Conservation (phyloP, 2,113 vertebrate genomes). For the Strigops habroptila region DNA sequence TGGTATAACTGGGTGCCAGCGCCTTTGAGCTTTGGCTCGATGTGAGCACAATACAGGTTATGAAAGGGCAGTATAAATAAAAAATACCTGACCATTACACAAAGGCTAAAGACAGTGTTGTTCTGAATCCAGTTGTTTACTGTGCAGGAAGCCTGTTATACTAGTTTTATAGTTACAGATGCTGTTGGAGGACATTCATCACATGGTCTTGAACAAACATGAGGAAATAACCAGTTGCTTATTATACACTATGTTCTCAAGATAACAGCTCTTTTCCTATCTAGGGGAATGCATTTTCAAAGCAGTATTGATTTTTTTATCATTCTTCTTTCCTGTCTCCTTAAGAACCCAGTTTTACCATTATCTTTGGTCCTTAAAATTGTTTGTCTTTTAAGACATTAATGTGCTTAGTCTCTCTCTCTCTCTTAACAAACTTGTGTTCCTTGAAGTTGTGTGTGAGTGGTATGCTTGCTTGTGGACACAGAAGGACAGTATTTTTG, state of each 20-base stretch:
- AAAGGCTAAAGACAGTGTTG: not conserved
- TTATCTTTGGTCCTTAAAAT: not conserved
- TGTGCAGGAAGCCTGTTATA: not conserved
- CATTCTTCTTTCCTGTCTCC: not conserved
- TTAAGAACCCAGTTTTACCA: not conserved
- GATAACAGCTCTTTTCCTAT: not conserved
- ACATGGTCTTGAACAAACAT: slow-evolving; percentile 13
- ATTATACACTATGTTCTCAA: not conserved
- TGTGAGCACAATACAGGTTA: not conserved
- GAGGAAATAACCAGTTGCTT: not conserved
- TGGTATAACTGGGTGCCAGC: not conserved
- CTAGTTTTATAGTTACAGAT: slow-evolving; percentile 20
- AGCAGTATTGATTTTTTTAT: not conserved
- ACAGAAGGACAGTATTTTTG: not conserved
- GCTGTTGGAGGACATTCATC: not conserved
- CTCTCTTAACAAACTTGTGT: not conserved
- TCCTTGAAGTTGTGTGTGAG: not conserved
- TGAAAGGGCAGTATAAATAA: slow-evolving; percentile 26
- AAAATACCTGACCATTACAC: not conserved
- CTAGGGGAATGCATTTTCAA: not conserved
- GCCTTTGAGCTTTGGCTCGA: slow-evolving; percentile 33
- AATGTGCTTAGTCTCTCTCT: not conserved
- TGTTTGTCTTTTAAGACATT: not conserved
- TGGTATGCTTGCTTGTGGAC: not conserved
- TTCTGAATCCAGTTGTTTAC: not conserved